These are phyloP conservation scores for Lagopus muta DNA, from an alignment of 2,113 vertebrate genomes.

Conservation along the genomic window DNA sequence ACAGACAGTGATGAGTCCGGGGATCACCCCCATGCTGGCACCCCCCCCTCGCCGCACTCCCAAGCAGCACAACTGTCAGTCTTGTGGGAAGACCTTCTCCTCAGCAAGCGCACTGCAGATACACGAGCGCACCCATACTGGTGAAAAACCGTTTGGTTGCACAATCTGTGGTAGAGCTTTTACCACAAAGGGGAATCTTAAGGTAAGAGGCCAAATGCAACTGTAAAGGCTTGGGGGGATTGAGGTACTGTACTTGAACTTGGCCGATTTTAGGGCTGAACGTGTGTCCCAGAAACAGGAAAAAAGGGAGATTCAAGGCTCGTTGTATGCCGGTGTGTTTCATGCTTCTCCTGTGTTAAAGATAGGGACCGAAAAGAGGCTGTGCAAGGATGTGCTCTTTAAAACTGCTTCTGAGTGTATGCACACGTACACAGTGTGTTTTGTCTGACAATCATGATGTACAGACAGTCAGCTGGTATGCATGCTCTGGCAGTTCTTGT, in stretches of 20 bases:
- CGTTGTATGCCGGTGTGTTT: not conserved
- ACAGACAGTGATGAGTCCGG: conserved; percentile 89
- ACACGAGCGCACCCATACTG: conserved; percentile 98
- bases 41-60: conserved; percentile 95
- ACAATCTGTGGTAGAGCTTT: conserved; percentile 98
- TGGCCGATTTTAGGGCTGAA: not conserved
- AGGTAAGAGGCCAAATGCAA: conserved; percentile 85
- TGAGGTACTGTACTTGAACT: not conserved
- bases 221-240: conserved; percentile 25
- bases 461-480: not conserved
- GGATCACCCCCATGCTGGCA: conserved; percentile 94
- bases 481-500: not conserved
- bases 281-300: not conserved
- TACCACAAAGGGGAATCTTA: conserved; percentile 99
- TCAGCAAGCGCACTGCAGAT: conserved; percentile 99
- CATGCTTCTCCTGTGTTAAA: not conserved
- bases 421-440: accelerated
- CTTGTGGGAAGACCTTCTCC: conserved; percentile 98
- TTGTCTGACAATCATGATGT: not conserved
- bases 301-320: not conserved
- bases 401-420: not conserved
- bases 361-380: not conserved
- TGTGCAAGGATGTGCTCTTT: not conserved
- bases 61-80: conserved; percentile 99
- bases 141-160: conserved; percentile 99